Evolutionary conservation across 2,888 invertebrate genomes (phyloP), one percentile per base, ranked within the genome.

Genomic region (Ophion obscuratus): DNA sequence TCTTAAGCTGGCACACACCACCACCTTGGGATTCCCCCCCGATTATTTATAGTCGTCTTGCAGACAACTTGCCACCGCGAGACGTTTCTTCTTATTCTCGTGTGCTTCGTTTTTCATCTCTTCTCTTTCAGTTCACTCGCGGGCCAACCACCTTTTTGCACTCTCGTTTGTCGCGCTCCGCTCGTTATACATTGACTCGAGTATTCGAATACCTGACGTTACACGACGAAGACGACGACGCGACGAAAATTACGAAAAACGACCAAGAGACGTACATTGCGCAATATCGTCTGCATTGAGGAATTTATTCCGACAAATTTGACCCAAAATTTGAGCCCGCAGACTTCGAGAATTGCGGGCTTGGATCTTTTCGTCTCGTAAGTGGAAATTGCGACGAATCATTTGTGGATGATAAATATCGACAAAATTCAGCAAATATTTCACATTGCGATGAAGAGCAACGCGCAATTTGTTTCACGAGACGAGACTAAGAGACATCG

Each of bases 11-110:
- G 70, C 78, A 47, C 47, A 17, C 47, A 14, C 3, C 47, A 68
- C 47, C 53, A 84, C 80, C 78, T 76, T 73, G 84, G 91, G 92
- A 92, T 92, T 92, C 90, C 92, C 47, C 47, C 92, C 89, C 89
- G 89, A 89, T 91, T 92, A 92, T 92, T 92, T 92, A 92, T 92
- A 92, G 92, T 88, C 81, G 71, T 80, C 83, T 85, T 87, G 88
- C 88, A 88, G 90, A 89, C 90, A 87, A 83, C 84, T 82, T 62
- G 87, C 83, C 84, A 78, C 84, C 84, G 67, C 47, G 47, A 47
- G 47, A 71, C n/a, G 61, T 67, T 81, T 77, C 77, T 84, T 73
- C 31, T 79, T 79, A 57, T 75, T 47, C 14, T 62, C 66, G 47
- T 47, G 4, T 14, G 47, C 14, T 61, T 61, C 24, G 6, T 59